Percentiles rank a stretch among this genome's conserved stretches.
Evolutionary conservation across 92 coral and sea anemone genomes (phyloP).

Genomic region (Zoanthus gigantus): DNA sequence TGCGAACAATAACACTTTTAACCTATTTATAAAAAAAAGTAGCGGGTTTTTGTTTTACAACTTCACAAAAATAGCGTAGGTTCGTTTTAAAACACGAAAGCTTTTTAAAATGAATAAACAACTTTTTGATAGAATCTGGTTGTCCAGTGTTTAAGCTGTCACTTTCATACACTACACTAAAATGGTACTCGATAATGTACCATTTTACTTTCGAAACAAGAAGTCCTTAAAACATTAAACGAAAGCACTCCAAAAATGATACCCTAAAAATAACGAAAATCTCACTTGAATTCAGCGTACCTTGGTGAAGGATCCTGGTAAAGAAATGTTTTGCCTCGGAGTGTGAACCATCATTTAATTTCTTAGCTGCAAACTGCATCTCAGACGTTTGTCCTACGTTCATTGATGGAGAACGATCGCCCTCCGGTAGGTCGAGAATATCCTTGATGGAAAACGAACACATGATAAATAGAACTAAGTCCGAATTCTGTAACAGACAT

Average conservation of each 20-base stretch:
- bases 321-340: constrained; percentile 37
- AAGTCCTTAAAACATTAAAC: constrained; percentile 24
- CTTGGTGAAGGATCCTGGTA: constrained; percentile 43
- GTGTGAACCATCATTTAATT: background rate
- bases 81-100: too few species aligned
- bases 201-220: constrained; percentile 21
- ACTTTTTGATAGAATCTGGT: too few species aligned
- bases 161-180: constrained; percentile 1
- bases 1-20: background rate
- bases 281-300: constrained; percentile 61
- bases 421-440: constrained; percentile 89
- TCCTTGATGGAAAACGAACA: constrained; percentile 84
- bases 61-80: too few species aligned
- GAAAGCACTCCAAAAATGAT: constrained; percentile 31
- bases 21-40: background rate
- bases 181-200: constrained; percentile 20
- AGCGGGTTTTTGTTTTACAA: too few species aligned
- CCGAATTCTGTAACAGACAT: constrained; percentile 70
- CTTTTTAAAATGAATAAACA: too few species aligned
- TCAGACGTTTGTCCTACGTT: constrained; percentile 56
- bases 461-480: constrained; percentile 56
- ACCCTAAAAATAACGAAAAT: constrained; percentile 53
- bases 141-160: background rate
- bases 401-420: constrained; percentile 75
- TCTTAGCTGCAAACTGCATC: constrained; percentile 45